These are phyloP conservation scores for Dolomedes plantarius DNA, from an alignment of 2,888 invertebrate species.

Conservation along the genomic window DNA sequence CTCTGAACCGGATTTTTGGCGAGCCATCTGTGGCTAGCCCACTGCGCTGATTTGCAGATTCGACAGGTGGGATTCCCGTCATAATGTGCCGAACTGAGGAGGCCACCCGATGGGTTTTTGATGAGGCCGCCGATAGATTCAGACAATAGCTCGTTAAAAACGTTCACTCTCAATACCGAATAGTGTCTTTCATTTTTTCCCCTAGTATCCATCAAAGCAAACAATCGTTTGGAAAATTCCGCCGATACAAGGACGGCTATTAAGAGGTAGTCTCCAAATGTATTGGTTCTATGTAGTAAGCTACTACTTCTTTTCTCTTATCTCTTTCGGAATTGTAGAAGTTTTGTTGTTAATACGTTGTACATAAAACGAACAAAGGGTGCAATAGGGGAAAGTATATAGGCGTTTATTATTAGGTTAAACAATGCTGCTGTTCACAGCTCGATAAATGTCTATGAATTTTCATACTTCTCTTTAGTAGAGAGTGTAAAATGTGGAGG, in stretches of 20 bases:
- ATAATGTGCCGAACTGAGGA: neutral
- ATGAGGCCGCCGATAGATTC: constrained; percentile 39
- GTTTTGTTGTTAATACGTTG: too few species aligned
- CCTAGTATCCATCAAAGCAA: neutral
- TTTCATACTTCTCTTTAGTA: too few species aligned
- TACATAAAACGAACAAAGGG: too few species aligned
- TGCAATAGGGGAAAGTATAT: too few species aligned
- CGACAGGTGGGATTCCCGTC: constrained; percentile 20
- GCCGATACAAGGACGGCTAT: neutral
- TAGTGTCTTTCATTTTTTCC: neutral
- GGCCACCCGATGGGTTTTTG: constrained; percentile 56
- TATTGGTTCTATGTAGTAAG: too few species aligned
- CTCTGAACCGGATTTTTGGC: neutral
- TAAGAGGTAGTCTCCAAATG: neutral
- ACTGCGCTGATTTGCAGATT: neutral
- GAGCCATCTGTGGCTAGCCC: neutral
- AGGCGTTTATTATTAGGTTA: too few species aligned
- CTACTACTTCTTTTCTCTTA: too few species aligned
- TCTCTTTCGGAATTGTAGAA: too few species aligned
- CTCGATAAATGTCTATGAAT: too few species aligned
- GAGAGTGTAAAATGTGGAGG: too few species aligned
- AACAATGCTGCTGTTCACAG: too few species aligned
- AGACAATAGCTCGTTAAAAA: constrained; percentile 59
- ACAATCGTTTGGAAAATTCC: neutral
- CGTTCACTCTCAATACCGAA: neutral